Evolutionary conservation across 2,888 invertebrate species (phyloP).

Genomic region (Protodeltote pygarga): DNA sequence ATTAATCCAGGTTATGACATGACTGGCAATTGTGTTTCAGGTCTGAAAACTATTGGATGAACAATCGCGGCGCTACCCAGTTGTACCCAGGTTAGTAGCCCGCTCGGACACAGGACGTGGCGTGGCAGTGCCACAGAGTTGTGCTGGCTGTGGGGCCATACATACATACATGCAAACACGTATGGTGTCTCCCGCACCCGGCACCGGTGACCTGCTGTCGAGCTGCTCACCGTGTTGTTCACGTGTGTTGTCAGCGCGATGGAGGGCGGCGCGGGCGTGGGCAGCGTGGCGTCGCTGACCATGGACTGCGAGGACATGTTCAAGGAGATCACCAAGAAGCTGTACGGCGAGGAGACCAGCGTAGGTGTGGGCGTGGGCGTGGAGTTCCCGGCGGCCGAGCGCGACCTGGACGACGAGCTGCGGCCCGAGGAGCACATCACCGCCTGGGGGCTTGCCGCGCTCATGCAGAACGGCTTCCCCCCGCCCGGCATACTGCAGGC

Average conservation of each 20-base stretch:
- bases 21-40: constrained; percentile 1
- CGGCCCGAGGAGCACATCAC: constrained; percentile 91
- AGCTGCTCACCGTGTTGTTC: no score
- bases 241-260: constrained; percentile 64
- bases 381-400: constrained; percentile 80
- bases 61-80: neutral
- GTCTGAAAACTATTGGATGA: neutral
- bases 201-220: no score
- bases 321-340: constrained; percentile 96
- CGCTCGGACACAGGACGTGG: no score
- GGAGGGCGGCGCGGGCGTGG: constrained; percentile 82
- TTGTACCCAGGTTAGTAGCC: constrained; percentile 8
- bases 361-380: constrained; percentile 72
- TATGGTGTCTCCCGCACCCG: no score
- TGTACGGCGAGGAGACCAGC: constrained; percentile 93
- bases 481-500: constrained; percentile 88
- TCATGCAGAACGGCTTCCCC: constrained; percentile 92
- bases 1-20: no score
- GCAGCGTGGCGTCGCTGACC: constrained; percentile 84
- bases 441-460: constrained; percentile 91
- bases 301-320: constrained; percentile 94
- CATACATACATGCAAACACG: no score
- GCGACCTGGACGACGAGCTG: constrained; percentile 84
- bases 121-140: no score
- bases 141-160: no score